Conservation (phyloP, 2,113 vertebrate genomes). For the Nanorana parkeri region DNA sequence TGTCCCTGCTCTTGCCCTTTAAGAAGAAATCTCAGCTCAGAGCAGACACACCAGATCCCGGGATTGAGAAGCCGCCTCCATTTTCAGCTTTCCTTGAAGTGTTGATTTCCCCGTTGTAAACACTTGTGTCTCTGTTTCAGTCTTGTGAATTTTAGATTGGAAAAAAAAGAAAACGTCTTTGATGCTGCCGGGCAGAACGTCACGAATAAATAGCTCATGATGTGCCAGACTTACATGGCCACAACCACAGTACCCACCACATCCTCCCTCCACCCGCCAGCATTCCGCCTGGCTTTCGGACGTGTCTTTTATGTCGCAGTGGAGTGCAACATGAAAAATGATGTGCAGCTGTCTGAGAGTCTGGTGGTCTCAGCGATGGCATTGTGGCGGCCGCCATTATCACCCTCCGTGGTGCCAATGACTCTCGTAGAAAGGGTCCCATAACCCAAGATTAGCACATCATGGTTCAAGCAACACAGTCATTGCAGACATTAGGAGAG, state of each 20-base stretch:
- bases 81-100: not conserved
- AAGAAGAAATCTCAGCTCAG: too few species aligned
- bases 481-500: not conserved
- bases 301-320: conserved; percentile 73
- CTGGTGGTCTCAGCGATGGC: too few species aligned
- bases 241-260: conserved; percentile 73
- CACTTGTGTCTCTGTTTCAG: too few species aligned
- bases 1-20: too few species aligned
- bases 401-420: not conserved
- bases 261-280: conserved; percentile 71
- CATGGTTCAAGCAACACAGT: not conserved
- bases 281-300: conserved; percentile 72
- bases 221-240: conserved; percentile 74
- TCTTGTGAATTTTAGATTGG: too few species aligned
- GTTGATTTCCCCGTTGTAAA: too few species aligned
- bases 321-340: conserved; percentile 72
- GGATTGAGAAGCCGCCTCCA: too few species aligned
- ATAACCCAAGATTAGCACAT: not conserved
- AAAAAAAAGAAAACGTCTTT: conserved; percentile 58
- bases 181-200: conserved; percentile 63
- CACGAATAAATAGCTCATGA: conserved; percentile 75
- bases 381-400: not conserved
- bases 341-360: conserved; percentile 46
- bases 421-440: not conserved
- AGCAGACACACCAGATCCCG: too few species aligned